Evolutionary conservation across 2,797 vertebrate species (phyloP), one percentile per base, ranked within the genome.

Genomic region (Eutrigla gurnardus): DNA sequence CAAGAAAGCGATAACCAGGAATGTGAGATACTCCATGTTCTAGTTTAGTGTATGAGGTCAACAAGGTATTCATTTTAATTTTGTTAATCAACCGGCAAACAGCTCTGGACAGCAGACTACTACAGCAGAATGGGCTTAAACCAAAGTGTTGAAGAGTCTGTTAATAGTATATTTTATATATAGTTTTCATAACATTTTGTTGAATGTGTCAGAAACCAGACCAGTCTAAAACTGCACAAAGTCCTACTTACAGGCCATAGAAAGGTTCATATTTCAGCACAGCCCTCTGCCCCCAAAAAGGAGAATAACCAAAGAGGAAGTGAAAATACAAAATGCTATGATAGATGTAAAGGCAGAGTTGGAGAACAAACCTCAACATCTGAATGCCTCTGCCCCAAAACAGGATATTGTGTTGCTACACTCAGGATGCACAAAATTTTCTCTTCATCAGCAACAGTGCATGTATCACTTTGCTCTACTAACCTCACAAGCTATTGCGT

Each of bases 291-390:
- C 8, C 25, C 17, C 14, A 52, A 70, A 88, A 88, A 80, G 75
- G 80, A 90, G 89, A 86, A 88, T 82, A 76, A 78, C 33, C 14
- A 77, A 75, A 85, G 59, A 63, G 89, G 92, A 93, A 92, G 89
- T 90, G 92, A 93, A 83, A 92, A 84, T 77, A 77, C 77, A 88
- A 91, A 90, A 87, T 84, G 83, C 83, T 86, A 88, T 89, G 76
- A 92, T 82, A 73, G 65, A 91, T 87, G 78, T 80, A 73, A 71
- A 75, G 72, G 78, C 64, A 74, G 67, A 88, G 68, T 11, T 69
- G 74, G 58, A 80, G 72, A 69, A 40, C 42, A 75, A 81, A 78
- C 70, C 53, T 84, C 46, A 87, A 61, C 75, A 87, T 87, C 64
- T 85, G 64, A 90, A 82, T 77, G 69, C 60, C 43, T 75, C 40